Conservation (phyloP, 1,140 invertebrate genomes). For the Leptestheria dahalacensis region DNA sequence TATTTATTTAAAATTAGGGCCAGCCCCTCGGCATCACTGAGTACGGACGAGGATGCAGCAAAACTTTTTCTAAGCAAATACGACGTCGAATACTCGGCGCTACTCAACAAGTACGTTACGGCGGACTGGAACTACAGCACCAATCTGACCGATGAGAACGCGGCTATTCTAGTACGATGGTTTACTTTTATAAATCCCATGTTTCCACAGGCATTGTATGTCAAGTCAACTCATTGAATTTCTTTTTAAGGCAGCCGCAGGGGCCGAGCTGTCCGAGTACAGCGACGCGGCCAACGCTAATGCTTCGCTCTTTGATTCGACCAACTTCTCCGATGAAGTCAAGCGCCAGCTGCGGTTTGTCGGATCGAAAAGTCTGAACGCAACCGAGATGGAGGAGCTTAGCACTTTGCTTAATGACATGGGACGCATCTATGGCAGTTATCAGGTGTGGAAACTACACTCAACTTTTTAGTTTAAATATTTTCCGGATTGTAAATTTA, state of each 20-base stretch:
- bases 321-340: slow-evolving; percentile 20
- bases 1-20: background rate
- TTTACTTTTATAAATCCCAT: background rate
- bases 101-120: slow-evolving; percentile 17
- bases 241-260: slow-evolving; percentile 10
- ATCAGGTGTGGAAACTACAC: slow-evolving; percentile 9
- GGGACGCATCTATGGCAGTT: slow-evolving; percentile 21
- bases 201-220: background rate
- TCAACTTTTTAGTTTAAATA: background rate
- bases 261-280: slow-evolving; percentile 15
- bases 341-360: slow-evolving; percentile 19
- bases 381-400: slow-evolving; percentile 21
- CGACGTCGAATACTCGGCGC: slow-evolving; percentile 15
- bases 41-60: slow-evolving; percentile 20
- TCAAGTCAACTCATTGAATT: background rate
- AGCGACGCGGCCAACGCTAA: slow-evolving; percentile 17
- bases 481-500: background rate
- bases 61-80: slow-evolving; percentile 21
- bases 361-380: slow-evolving; percentile 18
- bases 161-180: slow-evolving; percentile 19
- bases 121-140: slow-evolving; percentile 25
- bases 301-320: slow-evolving; percentile 20
- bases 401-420: slow-evolving; percentile 20
- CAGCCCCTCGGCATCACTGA: background rate
- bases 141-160: slow-evolving; percentile 23